Conservation (phyloP, 2,797 vertebrate species). For the Nyctibius grandis region DNA sequence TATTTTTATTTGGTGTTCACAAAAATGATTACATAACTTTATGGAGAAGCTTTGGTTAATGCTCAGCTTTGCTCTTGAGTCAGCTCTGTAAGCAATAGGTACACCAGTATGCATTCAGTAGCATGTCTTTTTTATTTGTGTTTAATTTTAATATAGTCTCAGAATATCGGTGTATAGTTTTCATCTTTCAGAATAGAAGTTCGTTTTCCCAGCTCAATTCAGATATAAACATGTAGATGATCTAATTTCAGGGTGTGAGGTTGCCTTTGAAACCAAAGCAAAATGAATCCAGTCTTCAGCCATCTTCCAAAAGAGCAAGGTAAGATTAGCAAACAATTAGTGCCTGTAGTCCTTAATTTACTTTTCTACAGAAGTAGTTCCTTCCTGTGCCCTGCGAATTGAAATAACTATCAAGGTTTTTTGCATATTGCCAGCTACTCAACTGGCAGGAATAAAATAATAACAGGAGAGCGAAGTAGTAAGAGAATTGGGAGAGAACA, state of each 20-base stretch:
- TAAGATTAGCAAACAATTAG: constrained; percentile 27
- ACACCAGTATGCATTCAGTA: neutral
- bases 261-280: constrained; percentile 88
- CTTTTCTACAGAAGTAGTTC: neutral
- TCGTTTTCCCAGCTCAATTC: neutral
- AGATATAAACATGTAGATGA: neutral
- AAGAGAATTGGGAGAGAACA: neutral
- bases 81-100: neutral
- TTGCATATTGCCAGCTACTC: neutral
- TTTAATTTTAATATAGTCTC: neutral
- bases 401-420: neutral
- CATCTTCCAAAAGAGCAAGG: constrained; percentile 88
- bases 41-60: neutral
- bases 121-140: neutral
- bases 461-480: neutral
- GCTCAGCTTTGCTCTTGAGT: neutral
- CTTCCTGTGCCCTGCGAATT: neutral
- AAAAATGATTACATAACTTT: neutral
- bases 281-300: constrained; percentile 80
- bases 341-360: neutral
- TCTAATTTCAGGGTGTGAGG: constrained; percentile 79
- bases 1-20: neutral
- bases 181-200: neutral
- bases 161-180: neutral
- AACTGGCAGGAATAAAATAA: neutral